Conservation (phyloP, 1,140 invertebrate genomes). For the Microvelia longipes region DNA sequence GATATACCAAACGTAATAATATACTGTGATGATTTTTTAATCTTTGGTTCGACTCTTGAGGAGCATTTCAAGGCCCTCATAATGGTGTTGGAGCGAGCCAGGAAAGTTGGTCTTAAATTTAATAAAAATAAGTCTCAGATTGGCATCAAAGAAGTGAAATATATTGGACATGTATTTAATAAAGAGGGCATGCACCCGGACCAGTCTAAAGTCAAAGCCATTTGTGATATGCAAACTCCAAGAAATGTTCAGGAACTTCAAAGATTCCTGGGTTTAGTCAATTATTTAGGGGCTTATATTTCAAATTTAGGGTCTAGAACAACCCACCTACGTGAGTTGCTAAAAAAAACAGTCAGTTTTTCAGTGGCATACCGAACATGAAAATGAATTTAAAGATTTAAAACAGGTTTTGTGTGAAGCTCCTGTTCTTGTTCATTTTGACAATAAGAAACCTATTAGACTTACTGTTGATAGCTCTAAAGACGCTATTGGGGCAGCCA, state of each 20-base stretch:
- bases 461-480: slow-evolving; percentile 25
- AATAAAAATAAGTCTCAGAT: background rate
- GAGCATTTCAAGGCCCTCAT: background rate
- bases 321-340: background rate
- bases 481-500: slow-evolving; percentile 19
- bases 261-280: background rate
- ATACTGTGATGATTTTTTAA: background rate
- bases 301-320: background rate
- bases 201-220: background rate
- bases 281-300: background rate
- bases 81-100: background rate
- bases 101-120: background rate
- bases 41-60: background rate
- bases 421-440: slow-evolving; percentile 20
- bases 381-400: slow-evolving; percentile 12
- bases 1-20: background rate
- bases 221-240: background rate
- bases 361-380: background rate
- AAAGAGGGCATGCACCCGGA: background rate
- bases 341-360: background rate
- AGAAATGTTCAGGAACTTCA: background rate
- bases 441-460: slow-evolving; percentile 19
- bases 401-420: slow-evolving; percentile 18
- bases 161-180: background rate
- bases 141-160: background rate